Conservation (phyloP, 2,113 vertebrate genomes). For the Sander lucioperca region DNA sequence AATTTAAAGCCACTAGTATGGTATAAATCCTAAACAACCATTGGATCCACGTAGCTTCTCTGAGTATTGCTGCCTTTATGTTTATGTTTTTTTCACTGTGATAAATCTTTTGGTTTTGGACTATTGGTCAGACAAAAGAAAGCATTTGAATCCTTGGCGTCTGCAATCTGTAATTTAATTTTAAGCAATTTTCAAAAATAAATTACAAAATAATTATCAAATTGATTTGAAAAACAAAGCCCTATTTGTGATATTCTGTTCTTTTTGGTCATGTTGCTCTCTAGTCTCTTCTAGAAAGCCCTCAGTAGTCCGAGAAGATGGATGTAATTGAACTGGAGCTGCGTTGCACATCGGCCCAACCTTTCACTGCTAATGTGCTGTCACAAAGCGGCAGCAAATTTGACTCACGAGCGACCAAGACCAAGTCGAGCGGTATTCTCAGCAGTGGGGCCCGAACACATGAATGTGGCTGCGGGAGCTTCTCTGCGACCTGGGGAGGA, state of each 20-base stretch:
- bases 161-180: neutral
- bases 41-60: neutral
- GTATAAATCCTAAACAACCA: neutral
- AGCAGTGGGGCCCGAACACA: slow-evolving; percentile 29
- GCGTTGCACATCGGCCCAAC: slow-evolving; percentile 14
- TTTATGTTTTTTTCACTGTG: neutral
- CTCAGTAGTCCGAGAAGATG: slow-evolving; percentile 5
- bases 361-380: slow-evolving; percentile 57
- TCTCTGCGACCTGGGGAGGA: slow-evolving; percentile 54
- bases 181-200: too few relatives aligned
- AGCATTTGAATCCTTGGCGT: neutral
- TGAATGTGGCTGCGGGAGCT: slow-evolving; percentile 61
- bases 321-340: slow-evolving; percentile 40
- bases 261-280: neutral
- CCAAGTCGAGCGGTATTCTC: slow-evolving; percentile 40
- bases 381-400: slow-evolving; percentile 54
- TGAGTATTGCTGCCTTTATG: neutral
- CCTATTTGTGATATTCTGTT: neutral
- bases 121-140: neutral
- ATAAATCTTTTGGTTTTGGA: neutral
- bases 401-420: slow-evolving; percentile 16
- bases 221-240: neutral
- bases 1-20: neutral
- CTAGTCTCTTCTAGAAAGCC: neutral
- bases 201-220: neutral